These are phyloP conservation scores for Cygnus buccinator DNA, from an alignment of 2,113 vertebrate species.

Conservation along the genomic window DNA sequence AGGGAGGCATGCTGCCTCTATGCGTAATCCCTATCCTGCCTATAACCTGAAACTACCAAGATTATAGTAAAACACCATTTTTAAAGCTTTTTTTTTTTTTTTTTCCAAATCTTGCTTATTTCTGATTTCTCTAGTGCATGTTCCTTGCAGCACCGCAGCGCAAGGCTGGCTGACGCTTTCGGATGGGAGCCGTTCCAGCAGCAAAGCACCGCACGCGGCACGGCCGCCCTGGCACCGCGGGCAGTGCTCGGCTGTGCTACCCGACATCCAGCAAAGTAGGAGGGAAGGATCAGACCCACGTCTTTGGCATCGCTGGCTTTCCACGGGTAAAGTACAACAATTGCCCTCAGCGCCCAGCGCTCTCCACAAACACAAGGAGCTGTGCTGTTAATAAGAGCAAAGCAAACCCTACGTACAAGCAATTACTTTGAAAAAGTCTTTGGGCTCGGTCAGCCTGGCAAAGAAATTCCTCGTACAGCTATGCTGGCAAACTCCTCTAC, in stretches of 20 bases:
- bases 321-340: not conserved
- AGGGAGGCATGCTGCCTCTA: not conserved
- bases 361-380: not conserved
- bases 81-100: not conserved
- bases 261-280: not conserved
- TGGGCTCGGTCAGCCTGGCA: conserved; percentile 56
- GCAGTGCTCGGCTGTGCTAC: not conserved
- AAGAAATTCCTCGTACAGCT: conserved; percentile 29
- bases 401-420: not conserved
- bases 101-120: not conserved
- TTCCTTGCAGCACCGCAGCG: not conserved
- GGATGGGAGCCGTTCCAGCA: not conserved
- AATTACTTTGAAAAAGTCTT: conserved; percentile 13
- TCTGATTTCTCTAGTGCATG: not conserved
- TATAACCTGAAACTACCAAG: not conserved
- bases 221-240: accelerated
- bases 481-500: conserved; percentile 54
- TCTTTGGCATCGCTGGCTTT: not conserved
- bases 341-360: accelerated
- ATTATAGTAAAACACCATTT: not conserved
- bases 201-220: not conserved
- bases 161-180: not conserved
- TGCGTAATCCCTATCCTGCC: not conserved
- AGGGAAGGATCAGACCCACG: not conserved
- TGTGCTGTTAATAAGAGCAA: not conserved